phyloP scores from a whole-genome alignment of 2,888 invertebrate species.

The Drosophila rubida region DNA sequence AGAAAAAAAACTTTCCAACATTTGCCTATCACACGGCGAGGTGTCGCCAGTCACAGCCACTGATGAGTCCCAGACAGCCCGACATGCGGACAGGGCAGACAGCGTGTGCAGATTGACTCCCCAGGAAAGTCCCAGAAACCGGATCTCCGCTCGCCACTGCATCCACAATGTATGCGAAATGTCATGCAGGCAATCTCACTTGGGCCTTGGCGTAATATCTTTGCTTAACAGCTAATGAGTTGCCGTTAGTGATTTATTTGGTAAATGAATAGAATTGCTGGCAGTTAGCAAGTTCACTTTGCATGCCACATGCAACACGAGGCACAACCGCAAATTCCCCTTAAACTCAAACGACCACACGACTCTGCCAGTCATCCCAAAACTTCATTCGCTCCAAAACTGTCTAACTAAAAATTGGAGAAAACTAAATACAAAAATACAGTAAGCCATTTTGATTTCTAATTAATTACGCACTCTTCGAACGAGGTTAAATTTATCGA shows the following conservation, averaged over 20 bases:
- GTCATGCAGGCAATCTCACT: slow-evolving; percentile 71
- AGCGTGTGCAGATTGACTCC: slow-evolving; percentile 11
- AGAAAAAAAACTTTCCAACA: slow-evolving; percentile 37
- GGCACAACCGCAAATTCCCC: slow-evolving; percentile 31
- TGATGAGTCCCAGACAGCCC: slow-evolving; percentile 36
- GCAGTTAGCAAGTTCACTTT: slow-evolving; percentile 64
- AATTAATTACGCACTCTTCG: neutral
- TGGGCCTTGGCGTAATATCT: slow-evolving; percentile 65
- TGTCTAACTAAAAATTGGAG: too few species aligned
- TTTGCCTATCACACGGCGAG: slow-evolving; percentile 45
- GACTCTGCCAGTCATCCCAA: too few species aligned
- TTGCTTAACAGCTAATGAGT: slow-evolving; percentile 80
- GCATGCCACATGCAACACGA: slow-evolving; percentile 77
- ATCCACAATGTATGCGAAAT: slow-evolving; percentile 25
- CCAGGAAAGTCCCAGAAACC: slow-evolving; percentile 41
- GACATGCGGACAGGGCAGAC: too few species aligned
- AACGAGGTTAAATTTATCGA: too few species aligned
- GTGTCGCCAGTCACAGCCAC: slow-evolving; percentile 39
- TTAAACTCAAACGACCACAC: slow-evolving; percentile 1
- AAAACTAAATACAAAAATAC: neutral
- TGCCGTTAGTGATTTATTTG: slow-evolving; percentile 81
- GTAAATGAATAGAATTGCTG: slow-evolving; percentile 78
- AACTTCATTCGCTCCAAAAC: too few species aligned
- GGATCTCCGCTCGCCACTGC: slow-evolving; percentile 15
- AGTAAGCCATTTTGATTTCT: neutral